Base-by-base conservation (phyloP, 2,113 vertebrate genomes). In the Murina feae region DNA sequence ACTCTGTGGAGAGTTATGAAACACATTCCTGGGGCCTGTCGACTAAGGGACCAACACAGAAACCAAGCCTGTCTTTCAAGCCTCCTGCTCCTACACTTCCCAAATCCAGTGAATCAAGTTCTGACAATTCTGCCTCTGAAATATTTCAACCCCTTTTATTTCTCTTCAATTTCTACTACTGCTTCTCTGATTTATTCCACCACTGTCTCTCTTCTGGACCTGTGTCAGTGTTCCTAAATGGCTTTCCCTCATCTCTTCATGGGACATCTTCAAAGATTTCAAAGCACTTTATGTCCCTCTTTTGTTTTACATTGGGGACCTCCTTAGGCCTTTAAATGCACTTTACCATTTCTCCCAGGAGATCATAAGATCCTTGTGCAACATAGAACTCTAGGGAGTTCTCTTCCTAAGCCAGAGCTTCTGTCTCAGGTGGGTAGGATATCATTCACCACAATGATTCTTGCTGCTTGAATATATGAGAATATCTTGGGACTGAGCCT, bases 281-380 rank as follows among this genome's bases (percentile, higher is more conserved):
- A 25, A 90, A 28, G 28, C 14, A 49, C 39, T 81, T 80, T 39
- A 44, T 69, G 28, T 71, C 37, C 42, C 28, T 35, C 69, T 25
- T 96, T 69, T 69, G 44, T 80, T 75, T 95, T 96, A 68, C n/a
- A 76, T 51, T 65, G 76, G 37, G 51, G 49, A 83, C 21, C 9
- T 88, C 72, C 42, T 42, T 87, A 71, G 92, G 20, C 51, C 37
- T 90, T 92, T 74, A 49, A 86, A 51, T 60, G 30, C 17, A 76
- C 10, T 47, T 74, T 44, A 58, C n/a, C 25, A 21, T 90, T 66
- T 51, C 49, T 95, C 39, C 49, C n/a, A 85, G 53, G 39, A 86
- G 68, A 65, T 72, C 18, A 25, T 51, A 13, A n/a, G n/a, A 51
- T 69, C 23, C 51, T 51, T 58, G 23, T 86, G 30, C 63, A 89